Evolutionary conservation across 2,797 vertebrate species (phyloP), one percentile per base, ranked within the genome.

Genomic region (Anguilla marmorata): DNA sequence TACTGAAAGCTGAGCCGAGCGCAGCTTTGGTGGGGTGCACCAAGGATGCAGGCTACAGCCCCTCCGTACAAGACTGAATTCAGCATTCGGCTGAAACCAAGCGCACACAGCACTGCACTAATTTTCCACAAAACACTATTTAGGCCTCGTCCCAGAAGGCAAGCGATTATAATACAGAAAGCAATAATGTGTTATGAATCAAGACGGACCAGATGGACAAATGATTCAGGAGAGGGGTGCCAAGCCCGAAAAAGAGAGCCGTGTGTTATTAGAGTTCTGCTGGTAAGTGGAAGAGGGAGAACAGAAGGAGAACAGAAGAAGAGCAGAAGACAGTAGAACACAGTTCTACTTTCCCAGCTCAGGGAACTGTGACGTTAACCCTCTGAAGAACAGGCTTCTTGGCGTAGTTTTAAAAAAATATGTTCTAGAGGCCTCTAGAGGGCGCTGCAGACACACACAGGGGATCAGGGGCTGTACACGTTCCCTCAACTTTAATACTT

Each of bases 181-280:
- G 76, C 76, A 80, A 80, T 80, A 80, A 80, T 45, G 16, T 41
- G 76, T 41, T 80, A 21, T 45, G 72, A 74, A 16, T 37, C 30
- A 37, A 33, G 30, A 74, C 33, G 69, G 30, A 74, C 14, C 72
- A 37, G 72, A 33, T 21, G 33, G 27, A 74, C 72, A 33, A 16
- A 74, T 74, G 27, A 37, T 37, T 12, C 9, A 37, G 4, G 33
- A 3, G 33, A 3, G 11, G 27, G 27, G 11, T 37, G 72, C 27
- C 27, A 37, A 74, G 72, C 27, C 27, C 12, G 16, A 74, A 14
- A 66, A 0, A 5, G 1, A n/a, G 7, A 66, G 54, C 12, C 2
- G 1, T n/a, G 24, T 66, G 4, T 63, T 63, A 63, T 63, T 24
- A 24, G 58, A 41, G 37, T 41, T 41, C 37, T 41, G 37, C 37